Conservation (phyloP, 2,113 vertebrate species). For the Xerus inauris region DNA sequence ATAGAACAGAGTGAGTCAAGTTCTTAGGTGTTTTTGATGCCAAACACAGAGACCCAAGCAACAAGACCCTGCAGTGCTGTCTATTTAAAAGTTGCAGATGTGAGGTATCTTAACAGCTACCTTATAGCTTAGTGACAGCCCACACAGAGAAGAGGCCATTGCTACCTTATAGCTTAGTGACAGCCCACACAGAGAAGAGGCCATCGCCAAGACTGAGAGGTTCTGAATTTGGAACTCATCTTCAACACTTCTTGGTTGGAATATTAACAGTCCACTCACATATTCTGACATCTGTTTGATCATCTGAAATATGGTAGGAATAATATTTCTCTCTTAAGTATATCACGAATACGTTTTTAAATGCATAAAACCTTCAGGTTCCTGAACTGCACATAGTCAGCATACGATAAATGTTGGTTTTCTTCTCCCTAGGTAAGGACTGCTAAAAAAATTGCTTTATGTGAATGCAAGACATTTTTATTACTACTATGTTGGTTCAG, state of each 20-base stretch:
- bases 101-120: background rate
- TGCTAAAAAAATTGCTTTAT: conserved; percentile 51
- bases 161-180: too few species aligned
- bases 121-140: background rate
- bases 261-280: background rate
- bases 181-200: background rate
- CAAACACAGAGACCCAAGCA: background rate
- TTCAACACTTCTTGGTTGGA: background rate
- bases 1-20: background rate
- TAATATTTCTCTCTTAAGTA: conserved; percentile 14
- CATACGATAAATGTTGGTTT: background rate
- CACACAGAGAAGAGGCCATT: background rate
- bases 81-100: background rate
- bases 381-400: background rate
- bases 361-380: background rate
- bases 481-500: background rate
- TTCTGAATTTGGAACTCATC: background rate
- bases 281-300: conserved; percentile 23
- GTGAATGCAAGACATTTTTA: background rate
- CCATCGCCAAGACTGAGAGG: background rate
- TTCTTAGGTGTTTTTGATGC: background rate
- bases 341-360: background rate
- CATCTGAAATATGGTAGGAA: conserved; percentile 30
- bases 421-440: background rate
- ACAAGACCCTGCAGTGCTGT: background rate